Conservation (phyloP, 1,140 invertebrate genomes). For the Tenebrio molitor region DNA sequence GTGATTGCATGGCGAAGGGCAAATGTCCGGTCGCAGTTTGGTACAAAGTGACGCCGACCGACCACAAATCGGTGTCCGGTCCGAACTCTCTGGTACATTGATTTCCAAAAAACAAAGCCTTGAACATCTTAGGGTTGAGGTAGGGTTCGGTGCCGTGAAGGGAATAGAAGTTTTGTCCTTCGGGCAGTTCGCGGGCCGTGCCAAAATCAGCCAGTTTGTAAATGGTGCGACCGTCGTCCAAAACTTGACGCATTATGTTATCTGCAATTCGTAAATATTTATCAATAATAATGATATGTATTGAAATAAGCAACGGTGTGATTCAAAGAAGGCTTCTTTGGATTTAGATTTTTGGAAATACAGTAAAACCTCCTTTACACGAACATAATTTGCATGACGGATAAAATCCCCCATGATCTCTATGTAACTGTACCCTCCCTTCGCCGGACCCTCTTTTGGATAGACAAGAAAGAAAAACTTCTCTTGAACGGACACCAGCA, state of each 20-base stretch:
- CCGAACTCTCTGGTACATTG: constrained; percentile 89
- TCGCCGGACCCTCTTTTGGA: too few species aligned
- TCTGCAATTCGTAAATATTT: too few species aligned
- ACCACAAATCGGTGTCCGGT: constrained; percentile 97
- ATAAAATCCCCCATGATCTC: too few species aligned
- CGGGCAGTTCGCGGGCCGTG: constrained; percentile 93
- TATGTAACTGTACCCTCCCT: too few species aligned
- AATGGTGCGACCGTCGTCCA: constrained; percentile 92
- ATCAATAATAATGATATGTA: too few species aligned
- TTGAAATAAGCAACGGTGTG: too few species aligned
- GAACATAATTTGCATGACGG: too few species aligned
- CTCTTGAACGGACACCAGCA: too few species aligned
- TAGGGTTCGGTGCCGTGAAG: constrained; percentile 98
- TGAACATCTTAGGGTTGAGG: constrained; percentile 97
- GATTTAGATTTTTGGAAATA: too few species aligned
- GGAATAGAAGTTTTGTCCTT: constrained; percentile 96
- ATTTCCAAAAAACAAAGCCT: constrained; percentile 90
- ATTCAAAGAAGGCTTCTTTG: too few species aligned
- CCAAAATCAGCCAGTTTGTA: constrained; percentile 99
- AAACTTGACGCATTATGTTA: constrained; percentile 98
- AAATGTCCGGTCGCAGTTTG: constrained; percentile 95
- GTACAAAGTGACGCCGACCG: constrained; percentile 96
- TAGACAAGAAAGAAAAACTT: too few species aligned
- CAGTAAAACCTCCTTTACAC: too few species aligned
- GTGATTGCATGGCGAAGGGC: constrained; percentile 94